Evolutionary conservation across 1,140 invertebrate genomes (phyloP).

Genomic region (Aphis gossypii): DNA sequence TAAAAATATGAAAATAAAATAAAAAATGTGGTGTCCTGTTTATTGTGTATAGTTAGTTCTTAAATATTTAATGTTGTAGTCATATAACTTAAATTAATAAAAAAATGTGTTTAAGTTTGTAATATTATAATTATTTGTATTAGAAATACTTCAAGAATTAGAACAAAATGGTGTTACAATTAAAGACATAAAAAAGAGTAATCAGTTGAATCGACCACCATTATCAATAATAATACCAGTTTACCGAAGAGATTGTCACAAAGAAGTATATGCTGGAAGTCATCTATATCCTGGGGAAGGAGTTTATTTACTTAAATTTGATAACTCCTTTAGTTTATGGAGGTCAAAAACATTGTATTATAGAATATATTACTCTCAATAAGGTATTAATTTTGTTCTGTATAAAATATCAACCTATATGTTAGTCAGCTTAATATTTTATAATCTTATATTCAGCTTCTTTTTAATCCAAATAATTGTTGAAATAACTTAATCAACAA

Average conservation of each 20-base stretch:
- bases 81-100: not conserved
- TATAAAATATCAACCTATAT: not conserved
- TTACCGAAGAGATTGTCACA: conserved; percentile 93
- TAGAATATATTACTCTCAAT: conserved; percentile 94
- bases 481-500: not conserved
- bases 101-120: not conserved
- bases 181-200: conserved; percentile 44
- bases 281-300: conserved; percentile 97
- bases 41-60: too few species aligned
- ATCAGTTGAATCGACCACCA: conserved; percentile 66
- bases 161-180: conserved; percentile 55
- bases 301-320: conserved; percentile 98
- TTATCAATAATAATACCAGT: conserved; percentile 87
- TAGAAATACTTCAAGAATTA: conserved; percentile 51
- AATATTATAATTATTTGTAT: not conserved
- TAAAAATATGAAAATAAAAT: too few species aligned
- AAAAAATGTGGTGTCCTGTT: too few species aligned
- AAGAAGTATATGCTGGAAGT: conserved; percentile 96
- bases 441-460: not conserved
- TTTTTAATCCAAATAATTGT: not conserved
- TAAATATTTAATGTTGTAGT: not conserved
- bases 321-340: conserved; percentile 99
- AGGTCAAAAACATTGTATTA: conserved; percentile 99
- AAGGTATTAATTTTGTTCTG: conserved; percentile 59
- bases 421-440: not conserved